These are phyloP conservation scores for Halocynthia roretzi DNA, from an alignment of 23 tunicate genomes.

Conservation along the genomic window DNA sequence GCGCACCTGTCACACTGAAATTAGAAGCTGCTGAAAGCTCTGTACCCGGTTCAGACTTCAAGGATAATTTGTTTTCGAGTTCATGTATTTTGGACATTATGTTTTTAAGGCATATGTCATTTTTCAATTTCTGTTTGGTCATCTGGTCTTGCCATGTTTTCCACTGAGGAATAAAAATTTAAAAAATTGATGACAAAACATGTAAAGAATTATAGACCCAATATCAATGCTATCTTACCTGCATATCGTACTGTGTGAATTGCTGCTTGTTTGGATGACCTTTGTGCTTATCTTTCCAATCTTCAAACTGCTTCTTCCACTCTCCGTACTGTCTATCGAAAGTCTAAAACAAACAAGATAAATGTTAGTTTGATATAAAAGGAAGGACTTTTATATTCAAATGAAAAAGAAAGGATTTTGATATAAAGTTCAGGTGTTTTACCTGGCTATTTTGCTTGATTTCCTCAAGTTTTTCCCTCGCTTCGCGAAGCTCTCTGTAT, in stretches of 20 bases:
- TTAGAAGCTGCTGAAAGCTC: too few species aligned
- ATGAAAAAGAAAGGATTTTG: too few species aligned
- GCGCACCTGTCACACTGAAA: too few species aligned
- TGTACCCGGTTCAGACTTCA: too few species aligned
- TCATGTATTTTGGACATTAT: too few species aligned
- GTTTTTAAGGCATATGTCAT: too few species aligned
- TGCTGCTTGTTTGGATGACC: slow-evolving; percentile 70
- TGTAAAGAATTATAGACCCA: not conserved
- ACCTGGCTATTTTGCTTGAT: too few species aligned
- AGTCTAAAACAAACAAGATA: slow-evolving; percentile 14
- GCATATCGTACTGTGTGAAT: slow-evolving; percentile 67
- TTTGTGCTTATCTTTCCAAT: slow-evolving; percentile 70
- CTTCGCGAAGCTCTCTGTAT: too few species aligned
- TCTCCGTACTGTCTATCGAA: slow-evolving; percentile 66
- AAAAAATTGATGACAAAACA: not conserved
- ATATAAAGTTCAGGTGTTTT: too few species aligned
- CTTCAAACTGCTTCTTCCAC: slow-evolving; percentile 77
- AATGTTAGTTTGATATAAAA: not conserved
- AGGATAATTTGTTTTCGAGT: too few species aligned
- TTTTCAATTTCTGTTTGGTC: slow-evolving; percentile 42
- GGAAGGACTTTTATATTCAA: too few species aligned
- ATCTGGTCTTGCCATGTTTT: slow-evolving; percentile 79
- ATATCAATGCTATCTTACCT: slow-evolving; percentile 22
- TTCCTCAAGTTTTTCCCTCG: too few species aligned
- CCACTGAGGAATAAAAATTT: slow-evolving; percentile 39